Evolutionary conservation across 2,888 invertebrate species (phyloP).

Genomic region (Amiota communis): DNA sequence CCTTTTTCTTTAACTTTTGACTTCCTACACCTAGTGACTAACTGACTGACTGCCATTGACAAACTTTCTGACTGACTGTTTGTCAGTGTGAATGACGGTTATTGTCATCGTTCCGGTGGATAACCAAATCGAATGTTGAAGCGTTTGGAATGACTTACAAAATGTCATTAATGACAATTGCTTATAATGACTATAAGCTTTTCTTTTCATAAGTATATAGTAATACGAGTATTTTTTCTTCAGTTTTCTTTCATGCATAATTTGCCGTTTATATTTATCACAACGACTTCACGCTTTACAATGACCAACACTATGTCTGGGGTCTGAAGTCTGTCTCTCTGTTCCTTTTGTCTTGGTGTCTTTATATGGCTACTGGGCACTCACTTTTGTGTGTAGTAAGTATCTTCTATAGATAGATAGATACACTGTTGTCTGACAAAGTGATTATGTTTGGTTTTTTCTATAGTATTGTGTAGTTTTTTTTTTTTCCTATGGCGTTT

Average conservation of each 20-base stretch:
- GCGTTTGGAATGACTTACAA: conserved; percentile 56
- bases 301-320: not conserved
- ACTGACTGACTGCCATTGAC: conserved; percentile 32
- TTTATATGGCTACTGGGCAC: not conserved
- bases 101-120: not conserved
- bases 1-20: conserved; percentile 18
- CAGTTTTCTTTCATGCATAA: conserved; percentile 46
- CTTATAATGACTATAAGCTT: conserved; percentile 59
- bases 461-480: not conserved
- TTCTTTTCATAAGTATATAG: not conserved
- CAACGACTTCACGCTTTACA: not conserved
- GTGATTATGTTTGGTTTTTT: conserved; percentile 33
- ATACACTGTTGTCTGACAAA: conserved; percentile 27
- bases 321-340: not conserved
- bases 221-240: too few relatives aligned
- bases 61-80: conserved; percentile 48
- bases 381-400: not conserved
- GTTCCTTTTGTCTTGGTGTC: not conserved
- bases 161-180: conserved; percentile 67
- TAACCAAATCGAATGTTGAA: not conserved
- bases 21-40: conserved; percentile 16
- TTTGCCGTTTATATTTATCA: conserved; percentile 44
- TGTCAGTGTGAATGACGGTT: not conserved
- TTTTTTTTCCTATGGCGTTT: conserved; percentile 17
- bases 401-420: not conserved